Evolutionary conservation across 92 coral and sea anemone genomes (phyloP), one percentile per base, ranked within the genome.

Genomic region (Epizoanthus ramosus): DNA sequence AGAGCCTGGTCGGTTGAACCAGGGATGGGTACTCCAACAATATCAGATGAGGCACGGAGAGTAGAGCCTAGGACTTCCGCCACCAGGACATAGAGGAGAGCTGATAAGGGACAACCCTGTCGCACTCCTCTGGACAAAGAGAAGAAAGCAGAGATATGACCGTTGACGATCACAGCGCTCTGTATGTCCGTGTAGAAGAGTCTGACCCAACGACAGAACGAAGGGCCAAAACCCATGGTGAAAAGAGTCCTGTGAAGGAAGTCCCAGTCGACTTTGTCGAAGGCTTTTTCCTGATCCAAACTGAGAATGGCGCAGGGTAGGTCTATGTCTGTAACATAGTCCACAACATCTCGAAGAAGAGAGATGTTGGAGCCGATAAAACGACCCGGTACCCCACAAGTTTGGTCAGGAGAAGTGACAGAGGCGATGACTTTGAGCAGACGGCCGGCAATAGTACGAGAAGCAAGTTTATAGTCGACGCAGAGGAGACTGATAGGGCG

Each of bases 221-320:
- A 39, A 39, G 43, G 43, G 1, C 43, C 43, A 39, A 39, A 39
- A 4, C 43, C 43, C 43, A 39, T 39, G 3, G 0, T 39, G 6
- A 6, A 4, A 39, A 39, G 43, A 39, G 43, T 39, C 43, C 6
- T 4, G 3, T 3, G 43, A 39, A 39, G 15, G 52, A 9, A 23
- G 35, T 50, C 13, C 87, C 81, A 73, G 4, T 50, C 56, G 83
- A 84, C 92, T 6, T 61, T 52, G 59, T 88, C 90, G 57, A 88
- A 88, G 74, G 90, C 87, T 31, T 87, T 87, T 82, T 87, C 90
- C 18, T 87, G 90, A 76, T 74, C 91, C 0, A 84, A 39, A 0
- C 88, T 76, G 37, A 88, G 37, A 1, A 88, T 25, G 18, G 91
- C 89, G 7, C 60, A 28, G 31, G 87, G 84, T 28, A 63, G 3